Conservation (phyloP, 2,888 invertebrate genomes). For the Rhagophthalmus giganteus region DNA sequence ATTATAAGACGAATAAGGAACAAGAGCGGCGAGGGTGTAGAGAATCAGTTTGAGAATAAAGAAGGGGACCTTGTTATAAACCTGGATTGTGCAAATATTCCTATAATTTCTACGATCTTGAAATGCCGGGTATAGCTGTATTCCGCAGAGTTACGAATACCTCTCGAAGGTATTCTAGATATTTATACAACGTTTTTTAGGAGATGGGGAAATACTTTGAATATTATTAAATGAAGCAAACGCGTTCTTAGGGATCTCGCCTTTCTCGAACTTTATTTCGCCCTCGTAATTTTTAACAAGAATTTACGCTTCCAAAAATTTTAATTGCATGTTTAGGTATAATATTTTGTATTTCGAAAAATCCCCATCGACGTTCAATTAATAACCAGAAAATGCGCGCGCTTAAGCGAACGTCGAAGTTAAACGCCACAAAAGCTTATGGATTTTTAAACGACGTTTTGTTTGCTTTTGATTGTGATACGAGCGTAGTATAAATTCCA, state of each 20-base stretch:
- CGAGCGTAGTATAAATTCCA: slow-evolving; percentile 26
- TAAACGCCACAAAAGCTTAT: slow-evolving; percentile 10
- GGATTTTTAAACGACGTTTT: slow-evolving; percentile 22
- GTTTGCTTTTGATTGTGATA: slow-evolving; percentile 24
- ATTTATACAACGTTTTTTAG: slow-evolving; percentile 23
- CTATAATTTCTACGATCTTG: slow-evolving; percentile 28
- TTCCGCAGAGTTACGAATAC: slow-evolving; percentile 27
- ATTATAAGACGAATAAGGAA: slow-evolving; percentile 2
- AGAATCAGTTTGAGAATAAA: slow-evolving; percentile 4
- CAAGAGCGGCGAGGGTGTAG: neutral
- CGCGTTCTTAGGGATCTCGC: slow-evolving; percentile 6
- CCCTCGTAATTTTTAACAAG: slow-evolving; percentile 8
- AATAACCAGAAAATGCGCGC: too few species aligned
- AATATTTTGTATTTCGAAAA: too few species aligned
- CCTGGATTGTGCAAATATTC: slow-evolving; percentile 26
- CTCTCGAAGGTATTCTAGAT: slow-evolving; percentile 23
- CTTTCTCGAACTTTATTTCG: slow-evolving; percentile 7
- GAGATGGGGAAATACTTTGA: slow-evolving; percentile 24
- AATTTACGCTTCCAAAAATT: slow-evolving; percentile 6
- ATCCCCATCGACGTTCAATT: too few species aligned
- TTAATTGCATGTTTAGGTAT: slow-evolving; percentile 3
- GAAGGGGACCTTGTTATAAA: slow-evolving; percentile 18
- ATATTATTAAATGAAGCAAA: slow-evolving; percentile 25
- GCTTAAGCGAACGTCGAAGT: too few species aligned
- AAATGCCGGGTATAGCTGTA: slow-evolving; percentile 26